Evolutionary conservation across 2,113 vertebrate genomes (phyloP).

Genomic region (Glareola pratincola): DNA sequence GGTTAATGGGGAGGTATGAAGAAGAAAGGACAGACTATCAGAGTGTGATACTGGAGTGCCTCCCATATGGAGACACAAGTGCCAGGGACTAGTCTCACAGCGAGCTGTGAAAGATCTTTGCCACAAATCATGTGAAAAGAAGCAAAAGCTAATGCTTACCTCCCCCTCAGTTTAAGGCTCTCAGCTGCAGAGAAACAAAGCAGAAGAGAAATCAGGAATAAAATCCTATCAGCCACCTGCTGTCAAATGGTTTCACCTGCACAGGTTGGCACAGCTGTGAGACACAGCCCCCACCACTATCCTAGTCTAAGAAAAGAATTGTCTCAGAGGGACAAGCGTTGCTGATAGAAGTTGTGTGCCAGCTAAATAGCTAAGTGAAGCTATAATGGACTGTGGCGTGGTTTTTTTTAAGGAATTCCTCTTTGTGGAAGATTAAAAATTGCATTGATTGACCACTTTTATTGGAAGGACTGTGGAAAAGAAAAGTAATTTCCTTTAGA

Average conservation of each 20-base stretch:
- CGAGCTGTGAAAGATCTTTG: neutral
- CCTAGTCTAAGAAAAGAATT: neutral
- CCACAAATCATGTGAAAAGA: neutral
- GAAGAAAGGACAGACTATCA: neutral
- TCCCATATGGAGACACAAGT: neutral
- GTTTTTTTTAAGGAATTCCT: neutral
- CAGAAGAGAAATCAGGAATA: neutral
- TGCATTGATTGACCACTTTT: neutral
- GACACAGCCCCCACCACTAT: neutral
- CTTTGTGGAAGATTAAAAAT: neutral
- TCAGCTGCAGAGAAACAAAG: neutral
- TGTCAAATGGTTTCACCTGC: neutral
- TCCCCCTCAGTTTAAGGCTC: neutral
- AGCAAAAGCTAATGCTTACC: neutral
- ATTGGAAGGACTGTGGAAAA: neutral
- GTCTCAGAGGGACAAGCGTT: neutral
- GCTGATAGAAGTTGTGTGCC: neutral
- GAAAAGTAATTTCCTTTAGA: neutral
- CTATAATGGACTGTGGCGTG: fast-evolving
- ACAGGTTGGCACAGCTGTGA: neutral
- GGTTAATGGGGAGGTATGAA: neutral
- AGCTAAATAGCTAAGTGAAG: neutral
- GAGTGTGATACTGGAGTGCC: neutral
- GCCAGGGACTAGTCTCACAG: neutral
- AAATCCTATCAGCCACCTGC: neutral